These are phyloP conservation scores for Philypnodon macrostomus DNA, from an alignment of 2,797 vertebrate genomes.

Conservation along the genomic window DNA sequence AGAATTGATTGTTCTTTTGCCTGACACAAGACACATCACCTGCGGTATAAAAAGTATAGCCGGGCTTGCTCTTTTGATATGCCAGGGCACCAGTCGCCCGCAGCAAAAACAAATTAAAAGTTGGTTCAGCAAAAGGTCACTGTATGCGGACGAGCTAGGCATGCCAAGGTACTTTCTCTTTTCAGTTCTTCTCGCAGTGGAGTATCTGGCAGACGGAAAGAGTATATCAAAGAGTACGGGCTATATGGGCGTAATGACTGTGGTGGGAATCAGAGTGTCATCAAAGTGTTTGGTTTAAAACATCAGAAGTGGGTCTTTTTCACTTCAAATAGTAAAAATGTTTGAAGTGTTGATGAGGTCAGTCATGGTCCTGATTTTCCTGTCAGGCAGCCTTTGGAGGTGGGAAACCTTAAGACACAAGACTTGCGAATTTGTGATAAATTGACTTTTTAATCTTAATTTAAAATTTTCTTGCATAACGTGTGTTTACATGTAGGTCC, in stretches of 20 bases:
- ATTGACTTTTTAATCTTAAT: too few relatives aligned
- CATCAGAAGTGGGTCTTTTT: conserved; percentile 5
- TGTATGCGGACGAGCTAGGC: conserved; percentile 24
- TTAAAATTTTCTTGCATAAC: too few relatives aligned
- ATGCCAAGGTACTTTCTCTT: conserved; percentile 15
- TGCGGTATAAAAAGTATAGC: conserved; percentile 38
- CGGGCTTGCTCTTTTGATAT: conserved; percentile 22
- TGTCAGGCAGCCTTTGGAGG: neutral
- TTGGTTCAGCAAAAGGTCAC: conserved; percentile 49
- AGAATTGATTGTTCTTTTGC: conserved; percentile 55
- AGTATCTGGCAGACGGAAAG: conserved; percentile 1
- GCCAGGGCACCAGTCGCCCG: conserved; percentile 22
- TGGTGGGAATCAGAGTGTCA: conserved; percentile 7
- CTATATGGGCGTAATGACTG: neutral
- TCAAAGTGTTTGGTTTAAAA: conserved; percentile 9
- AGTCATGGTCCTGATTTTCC: conserved; percentile 1
- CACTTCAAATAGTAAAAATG: conserved; percentile 2
- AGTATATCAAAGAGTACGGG: conserved; percentile 11
- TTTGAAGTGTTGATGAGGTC: conserved; percentile 13
- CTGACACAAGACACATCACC: conserved; percentile 52
- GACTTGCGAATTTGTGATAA: too few relatives aligned
- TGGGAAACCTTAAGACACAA: too few relatives aligned
- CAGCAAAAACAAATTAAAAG: conserved; percentile 39
- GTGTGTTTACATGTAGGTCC: too few relatives aligned
- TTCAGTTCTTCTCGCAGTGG: conserved; percentile 16